These are phyloP conservation scores for Magallana angulata DNA, from an alignment of 1,140 invertebrate species.

Conservation along the genomic window DNA sequence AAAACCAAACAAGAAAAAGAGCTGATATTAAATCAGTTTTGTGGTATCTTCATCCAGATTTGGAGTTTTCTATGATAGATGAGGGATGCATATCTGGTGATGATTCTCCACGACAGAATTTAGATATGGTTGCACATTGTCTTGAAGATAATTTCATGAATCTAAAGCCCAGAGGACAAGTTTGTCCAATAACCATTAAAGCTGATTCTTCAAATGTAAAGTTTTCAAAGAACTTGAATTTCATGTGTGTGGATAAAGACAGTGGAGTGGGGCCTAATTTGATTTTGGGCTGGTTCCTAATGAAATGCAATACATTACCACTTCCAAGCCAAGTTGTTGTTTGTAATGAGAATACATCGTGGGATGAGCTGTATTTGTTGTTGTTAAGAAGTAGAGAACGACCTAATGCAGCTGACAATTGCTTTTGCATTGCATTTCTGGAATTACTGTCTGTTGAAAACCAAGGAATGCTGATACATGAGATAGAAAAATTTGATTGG, in stretches of 20 bases:
- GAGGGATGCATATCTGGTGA: too few relatives aligned
- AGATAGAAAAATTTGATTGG: slow-evolving; percentile 39
- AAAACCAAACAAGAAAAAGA: not conserved
- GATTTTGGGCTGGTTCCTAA: not conserved
- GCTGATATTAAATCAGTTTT: not conserved
- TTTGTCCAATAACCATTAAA: too few relatives aligned
- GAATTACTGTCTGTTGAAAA: slow-evolving; percentile 57
- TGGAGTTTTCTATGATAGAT: not conserved
- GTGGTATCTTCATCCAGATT: not conserved
- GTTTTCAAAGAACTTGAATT: not conserved
- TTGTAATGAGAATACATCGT: slow-evolving; percentile 52
- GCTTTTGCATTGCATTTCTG: slow-evolving; percentile 61
- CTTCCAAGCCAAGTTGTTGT: slow-evolving; percentile 59
- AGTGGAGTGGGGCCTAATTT: not conserved
- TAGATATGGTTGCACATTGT: too few relatives aligned
- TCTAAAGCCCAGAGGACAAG: too few relatives aligned
- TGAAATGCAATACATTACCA: slow-evolving; percentile 45
- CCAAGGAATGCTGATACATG: slow-evolving; percentile 53
- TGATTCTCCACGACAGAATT: too few relatives aligned
- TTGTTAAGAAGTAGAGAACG: slow-evolving; percentile 49
- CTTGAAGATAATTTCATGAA: not conserved
- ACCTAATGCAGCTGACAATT: not conserved
- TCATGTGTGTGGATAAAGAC: not conserved
- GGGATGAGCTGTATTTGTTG: slow-evolving; percentile 59
- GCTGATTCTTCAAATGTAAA: not conserved